phyloP scores from a whole-genome alignment of 2,888 invertebrate species.

The Amphipoea lucens region DNA sequence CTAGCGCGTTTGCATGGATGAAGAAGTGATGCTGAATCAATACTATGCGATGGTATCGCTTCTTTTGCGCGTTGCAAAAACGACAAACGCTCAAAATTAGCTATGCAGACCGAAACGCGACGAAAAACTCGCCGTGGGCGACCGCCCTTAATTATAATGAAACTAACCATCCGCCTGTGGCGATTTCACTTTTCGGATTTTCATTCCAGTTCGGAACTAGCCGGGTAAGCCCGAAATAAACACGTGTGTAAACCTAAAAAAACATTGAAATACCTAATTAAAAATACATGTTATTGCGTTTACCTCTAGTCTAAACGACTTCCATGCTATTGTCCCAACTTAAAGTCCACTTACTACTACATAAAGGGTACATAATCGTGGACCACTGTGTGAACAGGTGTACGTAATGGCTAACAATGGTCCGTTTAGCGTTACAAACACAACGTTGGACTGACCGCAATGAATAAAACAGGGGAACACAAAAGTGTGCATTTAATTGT shows the following conservation, averaged over 20 bases:
- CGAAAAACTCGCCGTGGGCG: background rate
- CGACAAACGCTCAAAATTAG: background rate
- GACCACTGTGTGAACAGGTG: slow-evolving; percentile 57
- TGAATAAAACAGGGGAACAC: slow-evolving; percentile 50
- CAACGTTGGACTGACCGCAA: slow-evolving; percentile 45
- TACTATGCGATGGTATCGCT: background rate
- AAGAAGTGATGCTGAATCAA: background rate
- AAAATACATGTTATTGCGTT: background rate
- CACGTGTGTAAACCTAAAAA: background rate
- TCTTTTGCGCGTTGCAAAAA: background rate
- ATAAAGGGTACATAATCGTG: slow-evolving; percentile 49
- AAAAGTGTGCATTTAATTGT: slow-evolving; percentile 53
- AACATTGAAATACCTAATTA: background rate
- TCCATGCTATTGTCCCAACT: slow-evolving; percentile 30
- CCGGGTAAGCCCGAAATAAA: background rate
- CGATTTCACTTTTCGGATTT: background rate
- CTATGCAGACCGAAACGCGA: background rate
- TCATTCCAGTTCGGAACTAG: background rate
- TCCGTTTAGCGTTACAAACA: slow-evolving; percentile 55
- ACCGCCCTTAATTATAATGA: background rate
- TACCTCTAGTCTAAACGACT: slow-evolving; percentile 7
- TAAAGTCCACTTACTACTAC: slow-evolving; percentile 57
- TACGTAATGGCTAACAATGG: slow-evolving; percentile 47
- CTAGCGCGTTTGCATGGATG: background rate
- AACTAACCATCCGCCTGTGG: background rate